Evolutionary conservation across 2,797 vertebrate species (phyloP).

Genomic region (Anomalospiza imberbis): DNA sequence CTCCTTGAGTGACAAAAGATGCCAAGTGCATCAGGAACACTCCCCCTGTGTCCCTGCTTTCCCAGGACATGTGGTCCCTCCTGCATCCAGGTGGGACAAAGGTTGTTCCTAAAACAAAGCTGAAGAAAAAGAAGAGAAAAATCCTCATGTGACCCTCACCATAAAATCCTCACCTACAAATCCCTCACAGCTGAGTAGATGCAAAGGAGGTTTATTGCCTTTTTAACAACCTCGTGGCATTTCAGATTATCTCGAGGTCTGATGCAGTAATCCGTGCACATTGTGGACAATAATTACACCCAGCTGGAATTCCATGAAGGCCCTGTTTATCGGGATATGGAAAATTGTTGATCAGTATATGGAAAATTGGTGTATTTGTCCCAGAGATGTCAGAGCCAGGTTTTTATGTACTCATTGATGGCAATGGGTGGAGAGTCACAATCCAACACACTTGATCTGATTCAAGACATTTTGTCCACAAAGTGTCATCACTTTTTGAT

Average conservation of each 20-base stretch:
- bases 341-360: not conserved
- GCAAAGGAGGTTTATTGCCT: not conserved
- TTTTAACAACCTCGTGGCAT: not conserved
- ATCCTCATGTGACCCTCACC: not conserved
- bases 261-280: not conserved
- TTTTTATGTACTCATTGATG: not conserved
- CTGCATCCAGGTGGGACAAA: not conserved
- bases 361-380: not conserved
- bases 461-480: not conserved
- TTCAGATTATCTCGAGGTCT: not conserved
- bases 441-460: not conserved
- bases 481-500: not conserved
- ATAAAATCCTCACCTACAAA: not conserved
- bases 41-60: not conserved
- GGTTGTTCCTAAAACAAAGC: not conserved
- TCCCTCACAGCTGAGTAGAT: not conserved
- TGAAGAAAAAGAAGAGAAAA: not conserved
- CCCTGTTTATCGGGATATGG: not conserved
- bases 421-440: not conserved
- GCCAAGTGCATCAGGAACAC: not conserved
- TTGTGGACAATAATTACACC: not conserved
- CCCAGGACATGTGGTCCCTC: rapidly evolving
- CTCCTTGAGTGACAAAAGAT: not conserved
- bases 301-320: not conserved
- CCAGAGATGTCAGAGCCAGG: not conserved